Conservation (phyloP, 1,140 invertebrate species). For the Cylas formicarius region DNA sequence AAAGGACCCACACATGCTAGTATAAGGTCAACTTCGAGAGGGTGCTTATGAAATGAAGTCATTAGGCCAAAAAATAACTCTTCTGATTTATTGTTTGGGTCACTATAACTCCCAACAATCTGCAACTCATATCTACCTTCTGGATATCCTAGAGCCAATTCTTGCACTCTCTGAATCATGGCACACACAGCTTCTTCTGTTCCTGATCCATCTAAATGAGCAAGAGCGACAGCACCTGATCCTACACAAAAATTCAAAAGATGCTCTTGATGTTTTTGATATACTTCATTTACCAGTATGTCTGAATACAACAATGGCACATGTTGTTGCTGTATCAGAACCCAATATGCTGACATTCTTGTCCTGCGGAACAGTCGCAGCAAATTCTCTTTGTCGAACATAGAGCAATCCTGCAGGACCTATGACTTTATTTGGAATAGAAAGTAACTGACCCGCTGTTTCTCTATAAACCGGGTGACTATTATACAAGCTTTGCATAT, state of each 20-base stretch:
- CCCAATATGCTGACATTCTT: slow-evolving; percentile 86
- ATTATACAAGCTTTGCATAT: slow-evolving; percentile 69
- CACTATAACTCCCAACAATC: slow-evolving; percentile 82
- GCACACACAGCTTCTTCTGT: slow-evolving; percentile 71
- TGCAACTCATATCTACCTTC: slow-evolving; percentile 83
- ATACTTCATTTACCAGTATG: slow-evolving; percentile 79
- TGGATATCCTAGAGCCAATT: slow-evolving; percentile 72
- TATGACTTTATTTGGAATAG: slow-evolving; percentile 68
- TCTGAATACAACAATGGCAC: slow-evolving; percentile 81
- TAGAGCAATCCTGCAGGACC: slow-evolving; percentile 81
- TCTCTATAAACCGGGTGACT: slow-evolving; percentile 79
- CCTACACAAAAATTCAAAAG: slow-evolving; percentile 48
- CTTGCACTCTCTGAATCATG: slow-evolving; percentile 75
- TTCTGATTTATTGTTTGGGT: slow-evolving; percentile 73
- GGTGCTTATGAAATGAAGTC: slow-evolving; percentile 76
- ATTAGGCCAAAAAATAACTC: slow-evolving; percentile 83
- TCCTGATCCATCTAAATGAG: slow-evolving; percentile 79
- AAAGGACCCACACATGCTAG: slow-evolving; percentile 84
- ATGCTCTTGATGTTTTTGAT: background rate
- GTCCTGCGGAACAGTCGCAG: slow-evolving; percentile 81
- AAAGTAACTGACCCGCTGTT: slow-evolving; percentile 67
- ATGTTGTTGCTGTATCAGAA: slow-evolving; percentile 90
- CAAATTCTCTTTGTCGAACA: slow-evolving; percentile 83
- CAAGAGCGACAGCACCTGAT: slow-evolving; percentile 80
- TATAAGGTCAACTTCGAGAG: slow-evolving; percentile 79